phyloP scores from a whole-genome alignment of 2,797 vertebrate species.

The Sus cebifrons region DNA sequence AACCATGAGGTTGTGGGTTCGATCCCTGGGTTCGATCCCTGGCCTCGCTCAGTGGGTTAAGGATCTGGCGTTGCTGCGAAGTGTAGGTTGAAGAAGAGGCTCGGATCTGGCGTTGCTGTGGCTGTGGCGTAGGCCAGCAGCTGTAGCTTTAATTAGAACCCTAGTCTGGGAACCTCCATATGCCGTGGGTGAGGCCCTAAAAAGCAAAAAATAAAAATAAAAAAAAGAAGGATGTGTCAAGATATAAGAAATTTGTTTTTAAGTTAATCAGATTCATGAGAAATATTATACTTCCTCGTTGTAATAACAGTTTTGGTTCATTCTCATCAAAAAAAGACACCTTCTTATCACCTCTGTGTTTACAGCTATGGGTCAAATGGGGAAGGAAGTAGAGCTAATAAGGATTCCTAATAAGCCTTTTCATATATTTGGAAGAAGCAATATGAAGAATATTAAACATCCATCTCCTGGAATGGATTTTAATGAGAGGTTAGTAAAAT shows the following conservation, averaged over 20 bases:
- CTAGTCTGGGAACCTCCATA: too few relatives aligned
- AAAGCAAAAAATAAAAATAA: too few relatives aligned
- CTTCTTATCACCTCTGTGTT: background rate
- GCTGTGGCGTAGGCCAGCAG: too few relatives aligned
- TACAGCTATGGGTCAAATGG: background rate
- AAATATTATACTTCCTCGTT: conserved; percentile 7
- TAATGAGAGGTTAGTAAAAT: conserved; percentile 58
- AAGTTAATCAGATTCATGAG: conserved; percentile 57
- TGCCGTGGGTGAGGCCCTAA: too few relatives aligned
- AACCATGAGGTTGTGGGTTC: too few relatives aligned
- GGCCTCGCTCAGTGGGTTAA: too few relatives aligned
- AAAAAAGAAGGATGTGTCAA: conserved; percentile 59
- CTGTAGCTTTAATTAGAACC: too few relatives aligned
- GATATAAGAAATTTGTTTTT: conserved; percentile 52
- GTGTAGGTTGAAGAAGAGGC: too few relatives aligned
- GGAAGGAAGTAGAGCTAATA: background rate
- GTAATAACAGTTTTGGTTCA: conserved; percentile 50
- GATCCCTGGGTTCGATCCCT: too few relatives aligned
- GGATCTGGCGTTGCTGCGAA: too few relatives aligned
- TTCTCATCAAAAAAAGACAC: conserved; percentile 20
- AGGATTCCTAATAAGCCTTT: conserved; percentile 20
- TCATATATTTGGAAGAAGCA: conserved; percentile 51
- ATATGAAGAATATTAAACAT: conserved; percentile 22
- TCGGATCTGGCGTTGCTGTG: too few relatives aligned
- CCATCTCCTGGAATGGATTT: conserved; percentile 9